Conservation (phyloP, 2,113 vertebrate genomes). For the Motacilla tschutschensis region DNA sequence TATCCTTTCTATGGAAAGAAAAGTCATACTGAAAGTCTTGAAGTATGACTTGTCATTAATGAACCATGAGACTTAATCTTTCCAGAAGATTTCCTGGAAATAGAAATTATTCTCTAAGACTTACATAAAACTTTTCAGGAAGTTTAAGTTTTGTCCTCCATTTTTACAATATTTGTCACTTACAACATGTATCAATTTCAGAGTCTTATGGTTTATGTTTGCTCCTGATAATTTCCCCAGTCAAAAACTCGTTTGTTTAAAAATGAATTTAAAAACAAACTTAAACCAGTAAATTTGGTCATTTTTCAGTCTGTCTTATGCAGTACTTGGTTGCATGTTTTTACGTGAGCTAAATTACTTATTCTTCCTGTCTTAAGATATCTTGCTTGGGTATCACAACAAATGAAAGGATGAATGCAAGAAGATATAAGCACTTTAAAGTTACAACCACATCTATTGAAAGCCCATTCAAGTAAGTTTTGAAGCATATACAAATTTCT, state of each 20-base stretch:
- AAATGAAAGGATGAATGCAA: slow-evolving; percentile 98
- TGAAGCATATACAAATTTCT: neutral
- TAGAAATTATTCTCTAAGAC: neutral
- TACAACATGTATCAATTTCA: neutral
- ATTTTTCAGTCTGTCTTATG: neutral
- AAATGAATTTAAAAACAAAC: neutral
- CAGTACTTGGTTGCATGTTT: neutral
- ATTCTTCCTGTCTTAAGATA: slow-evolving; percentile 75
- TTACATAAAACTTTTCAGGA: neutral
- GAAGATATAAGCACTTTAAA: slow-evolving; percentile 99
- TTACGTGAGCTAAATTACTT: neutral
- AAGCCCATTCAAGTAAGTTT: slow-evolving; percentile 96
- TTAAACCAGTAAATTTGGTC: neutral
- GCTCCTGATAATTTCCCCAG: neutral
- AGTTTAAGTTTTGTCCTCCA: neutral
- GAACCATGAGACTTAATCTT: neutral
- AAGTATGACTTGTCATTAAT: neutral
- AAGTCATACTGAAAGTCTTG: neutral
- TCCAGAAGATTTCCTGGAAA: neutral
- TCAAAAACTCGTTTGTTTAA: neutral
- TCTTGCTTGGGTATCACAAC: slow-evolving; percentile 97
- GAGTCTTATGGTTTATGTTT: neutral
- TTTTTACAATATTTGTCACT: neutral
- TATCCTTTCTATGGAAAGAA: neutral
- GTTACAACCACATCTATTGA: slow-evolving; percentile 98